A percentile compares a stretch with the other conserved stretches of the same genome.
Evolutionary conservation across 2,797 vertebrate species (phyloP).

Genomic region (Microtus obscurus): DNA sequence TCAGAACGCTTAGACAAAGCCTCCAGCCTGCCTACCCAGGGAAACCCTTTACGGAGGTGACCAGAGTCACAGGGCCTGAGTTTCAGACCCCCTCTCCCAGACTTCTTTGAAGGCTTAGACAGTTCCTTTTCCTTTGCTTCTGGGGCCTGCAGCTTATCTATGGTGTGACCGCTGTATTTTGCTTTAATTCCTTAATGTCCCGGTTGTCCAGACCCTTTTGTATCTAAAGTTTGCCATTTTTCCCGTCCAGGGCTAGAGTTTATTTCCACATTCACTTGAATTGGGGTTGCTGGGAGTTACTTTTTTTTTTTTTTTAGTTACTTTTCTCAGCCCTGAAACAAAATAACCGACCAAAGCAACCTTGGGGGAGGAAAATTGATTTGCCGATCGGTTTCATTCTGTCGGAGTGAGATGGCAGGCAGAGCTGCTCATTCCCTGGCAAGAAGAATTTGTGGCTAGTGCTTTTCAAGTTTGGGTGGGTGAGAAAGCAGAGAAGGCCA

Average conservation of each 20-base stretch:
- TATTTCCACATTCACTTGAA: not conserved
- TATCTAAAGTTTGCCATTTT: not conserved
- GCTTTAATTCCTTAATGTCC: conserved; percentile 1
- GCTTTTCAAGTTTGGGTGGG: not conserved
- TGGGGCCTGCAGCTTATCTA: not conserved
- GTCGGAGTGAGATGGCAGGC: no score
- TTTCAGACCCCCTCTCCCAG: not conserved
- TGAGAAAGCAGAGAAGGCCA: not conserved
- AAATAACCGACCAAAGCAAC: not conserved
- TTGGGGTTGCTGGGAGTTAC: not conserved
- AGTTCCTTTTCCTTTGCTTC: not conserved
- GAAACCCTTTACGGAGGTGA: not conserved
- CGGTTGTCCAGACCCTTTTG: not conserved
- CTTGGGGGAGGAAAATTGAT: not conserved
- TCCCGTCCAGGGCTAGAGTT: not conserved
- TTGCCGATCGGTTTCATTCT: not conserved
- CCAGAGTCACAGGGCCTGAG: not conserved
- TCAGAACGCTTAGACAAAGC: not conserved
- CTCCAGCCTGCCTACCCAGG: not conserved
- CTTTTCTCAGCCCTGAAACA: not conserved
- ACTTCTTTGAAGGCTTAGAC: not conserved
- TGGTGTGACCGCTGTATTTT: not conserved
- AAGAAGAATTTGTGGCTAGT: not conserved
- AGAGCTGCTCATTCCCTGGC: not conserved
- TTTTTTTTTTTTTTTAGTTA: not conserved